Evolutionary conservation across 2,797 vertebrate genomes (phyloP).

Genomic region (Aphelocoma californica): DNA sequence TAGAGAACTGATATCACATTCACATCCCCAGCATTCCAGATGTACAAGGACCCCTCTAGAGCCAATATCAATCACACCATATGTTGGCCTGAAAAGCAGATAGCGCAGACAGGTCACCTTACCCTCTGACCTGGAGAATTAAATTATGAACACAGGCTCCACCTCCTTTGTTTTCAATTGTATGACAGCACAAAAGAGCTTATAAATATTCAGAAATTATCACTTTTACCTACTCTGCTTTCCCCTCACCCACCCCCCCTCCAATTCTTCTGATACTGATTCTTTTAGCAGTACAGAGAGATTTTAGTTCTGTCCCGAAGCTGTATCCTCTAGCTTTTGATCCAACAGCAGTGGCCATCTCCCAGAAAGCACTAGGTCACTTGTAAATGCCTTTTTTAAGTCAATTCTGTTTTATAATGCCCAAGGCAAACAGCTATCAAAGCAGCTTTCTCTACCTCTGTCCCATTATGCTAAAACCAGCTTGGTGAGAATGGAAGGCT

Average conservation of each 20-base stretch:
- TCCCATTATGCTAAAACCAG: slow-evolving; percentile 44
- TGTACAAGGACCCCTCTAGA: not conserved
- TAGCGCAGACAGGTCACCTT: not conserved
- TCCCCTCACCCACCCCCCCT: not conserved
- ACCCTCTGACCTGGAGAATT: slow-evolving; percentile 3
- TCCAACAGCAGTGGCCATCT: slow-evolving; percentile 21
- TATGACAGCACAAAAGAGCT: not conserved
- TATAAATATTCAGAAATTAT: slow-evolving; percentile 46
- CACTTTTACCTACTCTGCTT: not conserved
- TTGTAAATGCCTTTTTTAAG: slow-evolving; percentile 53
- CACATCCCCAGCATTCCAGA: not conserved
- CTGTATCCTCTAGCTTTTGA: slow-evolving; percentile 31
- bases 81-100: not conserved
- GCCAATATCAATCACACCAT: slow-evolving; percentile 14
- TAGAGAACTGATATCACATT: not conserved
- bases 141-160: not conserved
- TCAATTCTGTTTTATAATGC: slow-evolving; percentile 39
- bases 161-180: slow-evolving; percentile 25
- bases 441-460: slow-evolving; percentile 25
- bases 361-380: not conserved
- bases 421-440: slow-evolving; percentile 47
- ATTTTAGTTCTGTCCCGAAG: slow-evolving; percentile 22
- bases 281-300: slow-evolving; percentile 19
- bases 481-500: slow-evolving; percentile 38
- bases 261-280: not conserved